phyloP scores from a whole-genome alignment of 2,113 vertebrate genomes.

The Erpornis zantholeuca region DNA sequence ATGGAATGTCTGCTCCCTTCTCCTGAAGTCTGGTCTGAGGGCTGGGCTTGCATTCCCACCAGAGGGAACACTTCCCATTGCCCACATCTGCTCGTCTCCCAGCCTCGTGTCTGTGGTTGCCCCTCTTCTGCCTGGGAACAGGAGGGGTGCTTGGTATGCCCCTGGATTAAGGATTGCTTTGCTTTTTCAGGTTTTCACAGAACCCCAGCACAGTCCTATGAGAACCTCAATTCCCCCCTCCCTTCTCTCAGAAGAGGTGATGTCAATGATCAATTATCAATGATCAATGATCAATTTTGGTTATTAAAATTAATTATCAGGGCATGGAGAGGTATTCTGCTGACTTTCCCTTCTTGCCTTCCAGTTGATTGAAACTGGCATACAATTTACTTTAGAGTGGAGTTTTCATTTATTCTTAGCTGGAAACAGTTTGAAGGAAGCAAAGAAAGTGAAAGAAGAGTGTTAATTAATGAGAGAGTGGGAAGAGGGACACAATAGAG shows the following conservation, averaged over 20 bases:
- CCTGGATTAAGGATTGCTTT: not conserved
- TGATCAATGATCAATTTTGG: too few species aligned
- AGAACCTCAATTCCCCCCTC: not conserved
- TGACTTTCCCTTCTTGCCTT: not conserved
- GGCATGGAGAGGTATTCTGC: not conserved
- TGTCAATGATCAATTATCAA: not conserved
- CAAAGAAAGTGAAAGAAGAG: not conserved
- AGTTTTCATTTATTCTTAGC: not conserved
- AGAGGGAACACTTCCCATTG: not conserved
- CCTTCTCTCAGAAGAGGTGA: not conserved
- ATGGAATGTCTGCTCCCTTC: not conserved
- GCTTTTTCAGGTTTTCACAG: not conserved
- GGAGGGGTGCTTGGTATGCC: rapidly evolving
- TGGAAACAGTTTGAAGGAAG: not conserved
- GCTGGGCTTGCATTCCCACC: not conserved
- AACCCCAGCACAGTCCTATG: too few species aligned
- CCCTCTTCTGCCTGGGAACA: not conserved
- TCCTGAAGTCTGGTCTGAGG: rapidly evolving
- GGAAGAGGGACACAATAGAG: not conserved
- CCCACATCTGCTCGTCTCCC: not conserved
- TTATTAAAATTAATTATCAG: not conserved
- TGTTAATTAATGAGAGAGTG: not conserved
- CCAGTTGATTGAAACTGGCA: not conserved
- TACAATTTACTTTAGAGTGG: not conserved
- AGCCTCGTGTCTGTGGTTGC: not conserved